phyloP scores from a whole-genome alignment of 2,113 vertebrate genomes.

The Beaufortia kweichowensis region DNA sequence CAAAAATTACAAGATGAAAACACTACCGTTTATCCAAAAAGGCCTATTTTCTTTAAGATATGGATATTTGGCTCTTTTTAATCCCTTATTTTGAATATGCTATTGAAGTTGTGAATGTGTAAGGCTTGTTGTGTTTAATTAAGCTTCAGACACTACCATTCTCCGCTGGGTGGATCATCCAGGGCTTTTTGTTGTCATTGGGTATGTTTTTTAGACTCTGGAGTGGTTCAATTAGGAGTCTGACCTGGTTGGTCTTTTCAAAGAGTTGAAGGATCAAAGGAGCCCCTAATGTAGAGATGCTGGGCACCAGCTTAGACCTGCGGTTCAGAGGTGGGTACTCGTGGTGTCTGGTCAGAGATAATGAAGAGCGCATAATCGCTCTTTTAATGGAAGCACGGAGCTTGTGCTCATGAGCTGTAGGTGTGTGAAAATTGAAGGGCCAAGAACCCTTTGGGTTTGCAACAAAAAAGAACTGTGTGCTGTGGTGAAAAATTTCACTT shows the following conservation, averaged over 20 bases:
- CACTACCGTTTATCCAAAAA: conserved; percentile 60
- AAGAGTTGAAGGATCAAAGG: conserved; percentile 70
- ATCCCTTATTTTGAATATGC: conserved; percentile 46
- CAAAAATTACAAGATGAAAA: conserved; percentile 60
- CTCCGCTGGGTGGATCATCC: conserved; percentile 56
- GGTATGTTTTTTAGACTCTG: conserved; percentile 58
- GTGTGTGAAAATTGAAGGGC: conserved; percentile 32
- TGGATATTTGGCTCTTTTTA: conserved; percentile 59
- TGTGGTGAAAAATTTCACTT: conserved; percentile 35
- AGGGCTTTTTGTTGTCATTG: conserved; percentile 60
- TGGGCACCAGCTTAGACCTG: conserved; percentile 52
- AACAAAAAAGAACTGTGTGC: conserved; percentile 21
- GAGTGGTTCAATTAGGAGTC: conserved; percentile 65
- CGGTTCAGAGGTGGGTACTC: conserved; percentile 49
- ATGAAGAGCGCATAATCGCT: conserved; percentile 63
- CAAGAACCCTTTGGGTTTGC: conserved; percentile 25
- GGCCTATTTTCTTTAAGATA: conserved; percentile 62
- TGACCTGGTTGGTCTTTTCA: conserved; percentile 66
- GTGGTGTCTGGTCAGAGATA: conserved; percentile 60
- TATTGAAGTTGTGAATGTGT: conserved; percentile 60
- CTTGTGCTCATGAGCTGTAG: conserved; percentile 44
- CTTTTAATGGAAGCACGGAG: conserved; percentile 58
- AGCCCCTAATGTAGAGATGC: conserved; percentile 61
- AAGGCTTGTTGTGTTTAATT: conserved; percentile 67
- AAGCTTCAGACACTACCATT: conserved; percentile 57